A percentile compares a stretch with the other conserved stretches of the same genome.
These are phyloP conservation scores for Drosophila equinoxialis DNA, from an alignment of 1,140 invertebrate genomes.

Conservation along the genomic window DNA sequence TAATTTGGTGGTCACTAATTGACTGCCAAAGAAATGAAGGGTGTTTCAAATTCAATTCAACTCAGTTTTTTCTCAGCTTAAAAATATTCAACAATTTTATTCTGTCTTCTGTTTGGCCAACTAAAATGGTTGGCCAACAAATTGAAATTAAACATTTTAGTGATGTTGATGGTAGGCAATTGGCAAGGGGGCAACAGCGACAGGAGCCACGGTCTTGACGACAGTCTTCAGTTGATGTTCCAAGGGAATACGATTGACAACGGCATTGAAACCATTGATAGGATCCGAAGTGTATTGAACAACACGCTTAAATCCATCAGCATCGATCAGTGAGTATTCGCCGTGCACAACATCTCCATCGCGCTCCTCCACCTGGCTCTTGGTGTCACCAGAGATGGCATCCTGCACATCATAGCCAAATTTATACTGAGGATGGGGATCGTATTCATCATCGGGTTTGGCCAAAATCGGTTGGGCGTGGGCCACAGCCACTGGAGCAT, in stretches of 20 bases:
- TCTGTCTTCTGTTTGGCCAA: constrained; percentile 55
- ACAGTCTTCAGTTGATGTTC: constrained; percentile 60
- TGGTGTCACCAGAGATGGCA: constrained; percentile 85
- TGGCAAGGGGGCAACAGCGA: constrained; percentile 58
- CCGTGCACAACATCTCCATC: constrained; percentile 85
- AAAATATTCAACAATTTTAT: constrained; percentile 67
- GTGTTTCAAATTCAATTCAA: no score
- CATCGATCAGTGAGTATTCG: constrained; percentile 77
- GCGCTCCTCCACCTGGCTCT: constrained; percentile 85
- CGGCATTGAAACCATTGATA: constrained; percentile 82
- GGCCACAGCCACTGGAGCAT: constrained; percentile 56
- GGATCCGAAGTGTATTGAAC: constrained; percentile 83
- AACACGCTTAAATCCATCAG: constrained; percentile 75
- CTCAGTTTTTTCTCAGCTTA: constrained; percentile 42
- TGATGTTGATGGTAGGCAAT: constrained; percentile 61
- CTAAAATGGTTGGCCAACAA: constrained; percentile 15
- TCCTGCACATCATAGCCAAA: constrained; percentile 84
- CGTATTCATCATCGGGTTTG: constrained; percentile 71
- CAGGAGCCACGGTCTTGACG: constrained; percentile 66
- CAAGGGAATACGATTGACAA: constrained; percentile 82
- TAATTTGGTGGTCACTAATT: constrained; percentile 15
- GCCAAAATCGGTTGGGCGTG: constrained; percentile 65
- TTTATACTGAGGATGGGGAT: constrained; percentile 84
- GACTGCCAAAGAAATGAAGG: constrained; percentile 24
- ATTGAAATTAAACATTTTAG: constrained; percentile 24